Evolutionary conservation across 2,888 invertebrate genomes (phyloP).

Genomic region (Pandemis corylana): DNA sequence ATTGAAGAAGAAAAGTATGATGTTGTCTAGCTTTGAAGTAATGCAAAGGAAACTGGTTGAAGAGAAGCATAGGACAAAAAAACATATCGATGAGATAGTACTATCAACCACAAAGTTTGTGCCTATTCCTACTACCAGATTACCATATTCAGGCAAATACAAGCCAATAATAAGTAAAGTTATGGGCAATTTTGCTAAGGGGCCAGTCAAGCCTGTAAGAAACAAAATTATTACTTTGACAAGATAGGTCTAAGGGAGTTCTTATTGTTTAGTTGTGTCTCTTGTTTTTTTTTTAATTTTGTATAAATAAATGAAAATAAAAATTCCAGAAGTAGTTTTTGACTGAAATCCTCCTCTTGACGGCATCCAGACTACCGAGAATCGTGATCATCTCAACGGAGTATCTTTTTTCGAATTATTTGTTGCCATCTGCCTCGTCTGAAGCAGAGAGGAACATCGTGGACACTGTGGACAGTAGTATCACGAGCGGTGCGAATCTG

Average conservation of each 20-base stretch:
- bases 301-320: not conserved
- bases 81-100: conserved; percentile 44
- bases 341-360: not conserved
- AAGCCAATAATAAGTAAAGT: conserved; percentile 65
- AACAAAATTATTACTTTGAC: conserved; percentile 64
- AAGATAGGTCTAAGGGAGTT: conserved; percentile 34
- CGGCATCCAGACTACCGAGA: no score
- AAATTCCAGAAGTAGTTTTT: not conserved
- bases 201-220: conserved; percentile 62
- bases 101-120: conserved; percentile 54
- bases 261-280: not conserved
- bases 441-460: no score
- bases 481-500: no score
- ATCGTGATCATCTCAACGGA: no score
- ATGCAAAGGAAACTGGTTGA: conserved; percentile 67
- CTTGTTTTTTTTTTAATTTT: conserved; percentile 34
- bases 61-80: conserved; percentile 49
- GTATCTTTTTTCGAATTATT: no score
- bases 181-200: conserved; percentile 65
- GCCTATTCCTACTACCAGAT: conserved; percentile 53
- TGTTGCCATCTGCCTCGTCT: no score
- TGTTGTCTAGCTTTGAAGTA: conserved; percentile 71
- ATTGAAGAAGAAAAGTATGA: conserved; percentile 74
- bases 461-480: no score
- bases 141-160: conserved; percentile 61